Evolutionary conservation across 2,113 vertebrate species (phyloP).

Genomic region (Myotis lucifugus): DNA sequence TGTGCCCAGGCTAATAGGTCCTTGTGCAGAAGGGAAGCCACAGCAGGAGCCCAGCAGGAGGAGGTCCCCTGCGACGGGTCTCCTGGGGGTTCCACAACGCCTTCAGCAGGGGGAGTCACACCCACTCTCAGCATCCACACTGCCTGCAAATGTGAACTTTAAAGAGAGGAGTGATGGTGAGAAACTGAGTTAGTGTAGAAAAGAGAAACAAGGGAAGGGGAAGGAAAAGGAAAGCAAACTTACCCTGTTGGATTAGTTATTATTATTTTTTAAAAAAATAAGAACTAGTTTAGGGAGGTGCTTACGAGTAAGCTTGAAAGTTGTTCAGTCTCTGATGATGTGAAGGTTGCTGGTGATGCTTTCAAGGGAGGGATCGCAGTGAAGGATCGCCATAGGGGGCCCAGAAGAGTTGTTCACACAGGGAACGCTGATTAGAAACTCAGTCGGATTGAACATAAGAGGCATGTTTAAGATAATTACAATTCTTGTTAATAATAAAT

Average conservation of each 20-base stretch:
- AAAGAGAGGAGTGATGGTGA: background rate
- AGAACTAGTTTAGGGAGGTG: background rate
- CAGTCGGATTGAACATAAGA: background rate
- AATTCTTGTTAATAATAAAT: slow-evolving; percentile 59
- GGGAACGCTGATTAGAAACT: slow-evolving; percentile 56
- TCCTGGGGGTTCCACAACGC: background rate
- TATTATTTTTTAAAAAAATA: background rate
- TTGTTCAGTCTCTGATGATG: background rate
- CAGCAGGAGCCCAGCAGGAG: accelerated
- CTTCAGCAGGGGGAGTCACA: background rate
- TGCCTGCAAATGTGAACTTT: background rate
- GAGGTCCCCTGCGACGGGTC: background rate
- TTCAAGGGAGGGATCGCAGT: background rate
- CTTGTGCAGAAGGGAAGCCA: background rate
- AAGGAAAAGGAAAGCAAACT: background rate
- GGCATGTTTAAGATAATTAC: slow-evolving; percentile 56
- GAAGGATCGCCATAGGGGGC: background rate
- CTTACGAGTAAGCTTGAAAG: background rate
- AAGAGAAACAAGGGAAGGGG: background rate
- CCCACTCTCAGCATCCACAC: background rate
- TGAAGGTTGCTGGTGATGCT: background rate
- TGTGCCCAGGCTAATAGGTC: background rate
- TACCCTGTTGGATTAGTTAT: background rate
- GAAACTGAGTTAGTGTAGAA: background rate
- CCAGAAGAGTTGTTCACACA: slow-evolving; percentile 38